These are phyloP conservation scores for Martes martes DNA, from an alignment of 2,113 vertebrate species.

Conservation along the genomic window DNA sequence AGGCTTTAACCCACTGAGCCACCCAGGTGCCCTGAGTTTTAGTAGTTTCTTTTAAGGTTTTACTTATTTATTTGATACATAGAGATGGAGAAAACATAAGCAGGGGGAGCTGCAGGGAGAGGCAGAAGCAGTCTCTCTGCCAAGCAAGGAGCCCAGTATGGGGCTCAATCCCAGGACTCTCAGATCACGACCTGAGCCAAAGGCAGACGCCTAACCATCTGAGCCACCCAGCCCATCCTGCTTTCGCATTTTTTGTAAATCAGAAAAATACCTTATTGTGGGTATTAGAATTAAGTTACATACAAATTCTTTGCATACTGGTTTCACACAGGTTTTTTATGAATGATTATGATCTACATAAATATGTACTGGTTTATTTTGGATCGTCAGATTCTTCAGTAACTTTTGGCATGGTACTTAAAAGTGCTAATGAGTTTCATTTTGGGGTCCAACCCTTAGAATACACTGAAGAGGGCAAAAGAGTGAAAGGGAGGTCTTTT, in stretches of 20 bases:
- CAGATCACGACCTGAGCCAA: too few species aligned
- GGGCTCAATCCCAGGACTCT: too few species aligned
- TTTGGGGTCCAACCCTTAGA: not conserved
- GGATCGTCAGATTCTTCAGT: not conserved
- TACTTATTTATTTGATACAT: too few species aligned
- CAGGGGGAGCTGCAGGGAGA: not conserved
- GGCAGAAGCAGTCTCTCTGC: not conserved
- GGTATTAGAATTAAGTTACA: not conserved
- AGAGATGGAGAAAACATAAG: not conserved
- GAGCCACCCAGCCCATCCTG: too few species aligned
- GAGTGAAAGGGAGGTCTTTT: not conserved
- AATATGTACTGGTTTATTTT: not conserved
- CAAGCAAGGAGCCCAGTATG: too few species aligned
- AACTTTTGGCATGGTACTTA: not conserved
- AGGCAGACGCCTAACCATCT: too few species aligned
- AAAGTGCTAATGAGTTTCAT: not conserved
- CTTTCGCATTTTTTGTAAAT: not conserved
- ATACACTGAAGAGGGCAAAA: not conserved
- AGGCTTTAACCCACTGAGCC: too few species aligned
- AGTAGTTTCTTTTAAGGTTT: not conserved
- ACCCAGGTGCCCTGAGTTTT: not conserved
- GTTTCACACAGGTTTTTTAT: not conserved
- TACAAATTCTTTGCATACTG: not conserved
- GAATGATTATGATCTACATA: not conserved
- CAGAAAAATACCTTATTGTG: not conserved